Percentiles rank a stretch among this genome's conserved stretches.
These are phyloP conservation scores for Halesus radiatus DNA, from an alignment of 1,140 invertebrate genomes.

Conservation along the genomic window DNA sequence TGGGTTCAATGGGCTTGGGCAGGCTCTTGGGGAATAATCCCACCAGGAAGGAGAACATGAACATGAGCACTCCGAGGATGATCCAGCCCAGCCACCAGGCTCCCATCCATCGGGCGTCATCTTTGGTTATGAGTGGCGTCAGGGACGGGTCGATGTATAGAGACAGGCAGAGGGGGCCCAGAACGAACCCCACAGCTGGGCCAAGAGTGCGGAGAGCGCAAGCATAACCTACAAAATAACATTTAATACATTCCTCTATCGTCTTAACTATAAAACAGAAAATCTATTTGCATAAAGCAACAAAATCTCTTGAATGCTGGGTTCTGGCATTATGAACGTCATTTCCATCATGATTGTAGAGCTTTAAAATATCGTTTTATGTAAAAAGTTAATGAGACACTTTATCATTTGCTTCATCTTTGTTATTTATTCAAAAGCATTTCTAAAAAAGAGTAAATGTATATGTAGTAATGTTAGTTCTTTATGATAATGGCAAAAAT, in stretches of 20 bases:
- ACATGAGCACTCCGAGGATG: slow-evolving; percentile 71
- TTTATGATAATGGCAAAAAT: no score
- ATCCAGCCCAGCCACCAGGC: slow-evolving; percentile 82
- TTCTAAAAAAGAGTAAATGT: no score
- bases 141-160: slow-evolving; percentile 76
- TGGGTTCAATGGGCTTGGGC: slow-evolving; percentile 60
- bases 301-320: no score
- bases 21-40: slow-evolving; percentile 74
- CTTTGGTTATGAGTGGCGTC: slow-evolving; percentile 74
- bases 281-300: no score
- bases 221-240: slow-evolving; percentile 70
- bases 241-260: not conserved
- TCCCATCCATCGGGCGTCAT: slow-evolving; percentile 78
- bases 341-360: no score
- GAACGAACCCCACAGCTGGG: slow-evolving; percentile 71
- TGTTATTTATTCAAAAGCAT: no score
- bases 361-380: no score
- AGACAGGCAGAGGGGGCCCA: slow-evolving; percentile 72
- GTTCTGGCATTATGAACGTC: no score
- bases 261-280: no score
- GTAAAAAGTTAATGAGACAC: no score
- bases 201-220: slow-evolving; percentile 74
- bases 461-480: no score
- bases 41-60: slow-evolving; percentile 73
- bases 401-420: no score